Conservation (phyloP, 1,140 invertebrate genomes). For the Saccostrea echinata region DNA sequence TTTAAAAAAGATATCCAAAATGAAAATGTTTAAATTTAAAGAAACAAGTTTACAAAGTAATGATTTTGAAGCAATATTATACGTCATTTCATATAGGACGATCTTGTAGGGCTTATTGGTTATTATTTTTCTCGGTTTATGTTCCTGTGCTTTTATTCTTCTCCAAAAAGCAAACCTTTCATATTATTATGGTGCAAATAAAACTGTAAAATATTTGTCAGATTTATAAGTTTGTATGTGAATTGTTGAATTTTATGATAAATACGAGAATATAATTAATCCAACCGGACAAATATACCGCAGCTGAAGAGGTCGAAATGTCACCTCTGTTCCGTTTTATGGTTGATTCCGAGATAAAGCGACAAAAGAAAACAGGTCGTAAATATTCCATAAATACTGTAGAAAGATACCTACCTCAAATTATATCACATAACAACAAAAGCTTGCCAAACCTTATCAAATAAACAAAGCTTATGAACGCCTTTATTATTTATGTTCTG, state of each 20-base stretch:
- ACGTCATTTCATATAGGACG: no score
- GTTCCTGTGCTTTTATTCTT: no score
- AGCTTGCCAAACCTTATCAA: background rate
- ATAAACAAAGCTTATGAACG: background rate
- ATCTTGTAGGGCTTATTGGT: no score
- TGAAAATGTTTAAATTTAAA: no score
- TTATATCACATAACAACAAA: background rate
- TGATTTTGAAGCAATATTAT: no score
- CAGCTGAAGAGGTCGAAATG: conserved; percentile 14
- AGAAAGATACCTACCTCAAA: background rate
- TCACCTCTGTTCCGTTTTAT: background rate
- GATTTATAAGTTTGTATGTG: background rate
- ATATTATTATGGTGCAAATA: background rate
- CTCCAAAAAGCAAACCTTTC: background rate
- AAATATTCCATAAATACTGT: conserved; percentile 5
- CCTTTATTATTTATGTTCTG: conserved; percentile 13
- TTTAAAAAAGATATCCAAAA: no score
- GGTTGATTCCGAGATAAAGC: background rate
- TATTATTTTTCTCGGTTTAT: no score
- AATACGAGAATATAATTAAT: conserved; percentile 23
- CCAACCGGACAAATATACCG: background rate
- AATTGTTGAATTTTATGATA: conserved; percentile 12
- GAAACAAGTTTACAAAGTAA: no score
- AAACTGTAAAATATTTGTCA: conserved; percentile 11
- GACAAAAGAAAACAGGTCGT: conserved; percentile 14